Conservation (phyloP, 2,888 invertebrate species). For the Brachyopa scutellaris region DNA sequence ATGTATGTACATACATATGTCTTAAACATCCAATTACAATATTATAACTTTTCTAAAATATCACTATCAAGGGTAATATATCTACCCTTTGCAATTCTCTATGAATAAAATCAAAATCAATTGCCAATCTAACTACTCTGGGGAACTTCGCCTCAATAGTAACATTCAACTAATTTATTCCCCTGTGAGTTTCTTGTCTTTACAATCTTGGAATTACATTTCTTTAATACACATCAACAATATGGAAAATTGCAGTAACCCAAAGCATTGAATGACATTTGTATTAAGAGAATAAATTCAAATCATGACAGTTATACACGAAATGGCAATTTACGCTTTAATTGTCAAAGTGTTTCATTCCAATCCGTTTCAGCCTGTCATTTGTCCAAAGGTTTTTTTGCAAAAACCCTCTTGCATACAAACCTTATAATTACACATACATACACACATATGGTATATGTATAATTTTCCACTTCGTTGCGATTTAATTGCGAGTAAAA, state of each 20-base stretch:
- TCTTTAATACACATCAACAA: neutral
- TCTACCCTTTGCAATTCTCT: slow-evolving; percentile 8
- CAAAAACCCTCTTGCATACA: neutral
- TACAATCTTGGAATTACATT: slow-evolving; percentile 5
- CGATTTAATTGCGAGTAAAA: slow-evolving; percentile 20
- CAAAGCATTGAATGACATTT: slow-evolving; percentile 8
- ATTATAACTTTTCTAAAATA: neutral
- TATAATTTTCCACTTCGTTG: slow-evolving; percentile 37
- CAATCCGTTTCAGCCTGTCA: neutral
- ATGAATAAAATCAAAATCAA: slow-evolving; percentile 1
- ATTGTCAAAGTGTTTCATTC: slow-evolving; percentile 32
- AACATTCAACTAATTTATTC: slow-evolving; percentile 26
- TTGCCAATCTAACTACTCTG: neutral
- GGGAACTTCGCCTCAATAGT: neutral
- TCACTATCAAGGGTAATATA: slow-evolving; percentile 7
- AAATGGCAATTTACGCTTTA: slow-evolving; percentile 30
- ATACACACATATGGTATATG: neutral
- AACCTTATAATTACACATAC: neutral
- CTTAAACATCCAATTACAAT: slow-evolving; percentile 6
- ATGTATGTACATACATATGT: neutral
- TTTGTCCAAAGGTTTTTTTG: neutral
- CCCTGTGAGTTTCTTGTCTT: slow-evolving; percentile 20
- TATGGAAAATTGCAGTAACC: too few relatives aligned
- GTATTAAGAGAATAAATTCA: too few relatives aligned
- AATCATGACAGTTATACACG: slow-evolving; percentile 29